Percentiles rank a stretch among this genome's conserved stretches.
phyloP scores from a whole-genome alignment of 2,113 vertebrate species.

The Caloenas nicobarica region DNA sequence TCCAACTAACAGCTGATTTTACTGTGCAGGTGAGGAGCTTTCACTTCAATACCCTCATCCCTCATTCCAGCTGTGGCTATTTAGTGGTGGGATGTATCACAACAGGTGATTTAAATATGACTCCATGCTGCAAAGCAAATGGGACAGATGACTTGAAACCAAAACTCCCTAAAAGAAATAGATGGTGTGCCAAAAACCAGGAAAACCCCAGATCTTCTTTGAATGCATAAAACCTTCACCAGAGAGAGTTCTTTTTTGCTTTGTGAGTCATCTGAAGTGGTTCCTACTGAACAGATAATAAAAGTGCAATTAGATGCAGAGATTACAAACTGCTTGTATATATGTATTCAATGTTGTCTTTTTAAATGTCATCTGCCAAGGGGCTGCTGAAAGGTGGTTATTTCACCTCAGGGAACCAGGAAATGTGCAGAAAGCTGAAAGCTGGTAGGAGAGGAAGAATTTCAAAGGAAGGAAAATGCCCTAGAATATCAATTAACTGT shows the following conservation, averaged over 20 bases:
- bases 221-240: not conserved
- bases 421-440: not conserved
- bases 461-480: not conserved
- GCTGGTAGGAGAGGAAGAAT: not conserved
- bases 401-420: not conserved
- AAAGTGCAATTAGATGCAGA: not conserved
- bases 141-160: not conserved
- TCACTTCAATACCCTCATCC: not conserved
- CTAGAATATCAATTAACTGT: not conserved
- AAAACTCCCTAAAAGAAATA: not conserved
- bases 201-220: not conserved
- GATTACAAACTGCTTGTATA: not conserved
- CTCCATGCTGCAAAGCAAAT: not conserved
- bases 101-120: not conserved
- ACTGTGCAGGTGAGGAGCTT: not conserved
- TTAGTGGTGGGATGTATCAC: not conserved
- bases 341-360: not conserved
- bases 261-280: not conserved
- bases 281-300: not conserved
- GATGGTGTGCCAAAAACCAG: not conserved
- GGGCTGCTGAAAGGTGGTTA: not conserved
- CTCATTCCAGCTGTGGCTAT: not conserved
- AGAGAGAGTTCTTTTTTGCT: not conserved
- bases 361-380: not conserved
- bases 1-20: not conserved